A percentile compares a stretch with the other conserved stretches of the same genome.
Conservation (phyloP, 2,888 invertebrate genomes). For the Diarsia dahlii region DNA sequence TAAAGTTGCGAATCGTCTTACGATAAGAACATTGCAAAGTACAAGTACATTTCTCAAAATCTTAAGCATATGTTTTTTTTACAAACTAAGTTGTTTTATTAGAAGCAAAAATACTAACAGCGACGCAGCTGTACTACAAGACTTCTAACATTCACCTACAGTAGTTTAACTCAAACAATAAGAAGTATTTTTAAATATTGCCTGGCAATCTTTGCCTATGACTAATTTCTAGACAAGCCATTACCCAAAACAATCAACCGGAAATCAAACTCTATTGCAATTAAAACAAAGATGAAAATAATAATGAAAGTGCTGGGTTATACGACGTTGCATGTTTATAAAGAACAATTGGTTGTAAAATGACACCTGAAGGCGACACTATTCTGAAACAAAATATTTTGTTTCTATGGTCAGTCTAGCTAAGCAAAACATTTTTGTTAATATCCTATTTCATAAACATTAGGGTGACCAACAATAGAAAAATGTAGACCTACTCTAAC, state of each 20-base stretch:
- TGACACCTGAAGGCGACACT: conserved; percentile 72
- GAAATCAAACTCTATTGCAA: conserved; percentile 49
- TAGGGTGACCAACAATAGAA: conserved; percentile 32
- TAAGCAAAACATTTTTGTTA: conserved; percentile 72
- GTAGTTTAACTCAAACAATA: conserved; percentile 75
- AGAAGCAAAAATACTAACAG: conserved; percentile 46
- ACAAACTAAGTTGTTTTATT: conserved; percentile 16
- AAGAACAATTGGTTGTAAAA: conserved; percentile 63
- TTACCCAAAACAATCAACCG: conserved; percentile 22
- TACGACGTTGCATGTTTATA: conserved; percentile 42
- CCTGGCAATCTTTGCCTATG: conserved; percentile 77
- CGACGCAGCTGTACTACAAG: conserved; percentile 32
- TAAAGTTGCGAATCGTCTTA: not conserved
- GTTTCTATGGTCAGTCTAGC: conserved; percentile 70
- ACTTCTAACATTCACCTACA: conserved; percentile 63
- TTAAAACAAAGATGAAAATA: conserved; percentile 40
- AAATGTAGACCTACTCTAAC: conserved; percentile 23
- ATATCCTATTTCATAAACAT: conserved; percentile 63
- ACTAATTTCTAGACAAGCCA: conserved; percentile 72
- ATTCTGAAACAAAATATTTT: conserved; percentile 74
- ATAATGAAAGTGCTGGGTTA: conserved; percentile 16
- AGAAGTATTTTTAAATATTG: conserved; percentile 79
- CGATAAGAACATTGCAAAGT: not conserved
- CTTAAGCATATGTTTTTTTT: not conserved
- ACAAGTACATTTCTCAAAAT: too few relatives aligned